Conservation (phyloP, 2,888 invertebrate species). For the Diaprepes abbreviatus region DNA sequence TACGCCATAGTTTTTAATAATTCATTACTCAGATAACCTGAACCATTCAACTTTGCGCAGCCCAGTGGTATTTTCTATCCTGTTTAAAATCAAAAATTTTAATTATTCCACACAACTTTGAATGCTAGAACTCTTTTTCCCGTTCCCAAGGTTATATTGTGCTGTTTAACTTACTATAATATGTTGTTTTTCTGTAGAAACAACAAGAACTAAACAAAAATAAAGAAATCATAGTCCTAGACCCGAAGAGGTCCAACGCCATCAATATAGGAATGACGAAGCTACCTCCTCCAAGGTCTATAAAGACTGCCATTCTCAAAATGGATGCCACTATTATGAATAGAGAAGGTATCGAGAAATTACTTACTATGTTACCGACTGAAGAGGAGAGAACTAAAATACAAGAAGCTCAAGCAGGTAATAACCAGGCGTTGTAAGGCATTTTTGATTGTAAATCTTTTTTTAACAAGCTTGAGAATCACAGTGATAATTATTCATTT, state of each 20-base stretch:
- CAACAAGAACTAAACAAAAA: slow-evolving; percentile 88
- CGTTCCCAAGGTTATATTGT: too few species aligned
- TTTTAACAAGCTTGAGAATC: too few species aligned
- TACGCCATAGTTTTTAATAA: too few species aligned
- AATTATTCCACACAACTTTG: too few species aligned
- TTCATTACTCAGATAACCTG: too few species aligned
- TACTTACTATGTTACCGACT: slow-evolving; percentile 96
- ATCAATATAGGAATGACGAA: slow-evolving; percentile 99
- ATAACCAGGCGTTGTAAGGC: too few species aligned
- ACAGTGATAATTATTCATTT: too few species aligned
- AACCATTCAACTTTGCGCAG: too few species aligned
- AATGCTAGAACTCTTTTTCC: too few species aligned
- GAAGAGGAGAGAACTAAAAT: slow-evolving; percentile 96
- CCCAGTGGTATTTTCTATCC: too few species aligned
- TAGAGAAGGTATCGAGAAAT: slow-evolving; percentile 97
- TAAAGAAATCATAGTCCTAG: slow-evolving; percentile 94
- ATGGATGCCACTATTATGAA: slow-evolving; percentile 99
- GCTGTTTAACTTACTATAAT: not conserved
- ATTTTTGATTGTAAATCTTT: too few species aligned
- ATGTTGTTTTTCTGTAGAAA: slow-evolving; percentile 71
- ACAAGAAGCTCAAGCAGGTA: slow-evolving; percentile 93
- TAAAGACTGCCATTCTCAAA: slow-evolving; percentile 98
- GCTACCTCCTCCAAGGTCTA: slow-evolving; percentile 95
- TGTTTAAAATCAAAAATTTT: too few species aligned
- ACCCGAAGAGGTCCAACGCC: slow-evolving; percentile 97